Evolutionary conservation across 2,113 vertebrate genomes (phyloP).

Genomic region (Amphiprion percula): DNA sequence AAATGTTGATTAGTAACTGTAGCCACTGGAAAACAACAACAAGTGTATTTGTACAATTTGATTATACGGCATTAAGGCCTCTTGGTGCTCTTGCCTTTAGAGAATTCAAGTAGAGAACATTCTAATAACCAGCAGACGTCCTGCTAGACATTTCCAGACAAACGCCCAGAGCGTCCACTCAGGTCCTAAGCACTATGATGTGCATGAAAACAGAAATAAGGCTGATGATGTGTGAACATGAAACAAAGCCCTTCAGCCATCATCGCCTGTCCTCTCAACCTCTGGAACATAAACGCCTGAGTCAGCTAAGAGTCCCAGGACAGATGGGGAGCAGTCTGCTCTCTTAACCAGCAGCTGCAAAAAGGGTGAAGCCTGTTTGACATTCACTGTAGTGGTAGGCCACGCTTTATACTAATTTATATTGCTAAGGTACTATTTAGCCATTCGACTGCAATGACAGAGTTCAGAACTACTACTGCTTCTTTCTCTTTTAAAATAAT

Average conservation of each 20-base stretch:
- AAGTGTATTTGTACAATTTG: neutral
- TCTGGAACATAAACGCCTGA: slow-evolving; percentile 24
- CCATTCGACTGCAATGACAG: too few species aligned
- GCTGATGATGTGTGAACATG: slow-evolving; percentile 25
- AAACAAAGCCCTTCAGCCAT: slow-evolving; percentile 41
- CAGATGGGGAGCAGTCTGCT: slow-evolving; percentile 50
- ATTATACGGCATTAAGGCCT: neutral
- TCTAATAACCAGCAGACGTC: too few species aligned
- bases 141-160: neutral
- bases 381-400: neutral
- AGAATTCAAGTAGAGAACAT: too few species aligned
- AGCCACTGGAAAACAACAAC: neutral
- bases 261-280: slow-evolving; percentile 33
- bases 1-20: neutral
- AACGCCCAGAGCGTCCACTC: too few species aligned
- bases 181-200: neutral
- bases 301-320: slow-evolving; percentile 18
- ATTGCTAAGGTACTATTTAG: too few species aligned
- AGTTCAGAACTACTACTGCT: too few species aligned
- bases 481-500: too few species aligned
- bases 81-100: neutral
- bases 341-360: slow-evolving; percentile 23
- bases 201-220: slow-evolving; percentile 11
- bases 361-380: neutral
- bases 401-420: too few species aligned